These are phyloP conservation scores for Parnassius apollo DNA, from an alignment of 2,888 invertebrate species.

Conservation along the genomic window DNA sequence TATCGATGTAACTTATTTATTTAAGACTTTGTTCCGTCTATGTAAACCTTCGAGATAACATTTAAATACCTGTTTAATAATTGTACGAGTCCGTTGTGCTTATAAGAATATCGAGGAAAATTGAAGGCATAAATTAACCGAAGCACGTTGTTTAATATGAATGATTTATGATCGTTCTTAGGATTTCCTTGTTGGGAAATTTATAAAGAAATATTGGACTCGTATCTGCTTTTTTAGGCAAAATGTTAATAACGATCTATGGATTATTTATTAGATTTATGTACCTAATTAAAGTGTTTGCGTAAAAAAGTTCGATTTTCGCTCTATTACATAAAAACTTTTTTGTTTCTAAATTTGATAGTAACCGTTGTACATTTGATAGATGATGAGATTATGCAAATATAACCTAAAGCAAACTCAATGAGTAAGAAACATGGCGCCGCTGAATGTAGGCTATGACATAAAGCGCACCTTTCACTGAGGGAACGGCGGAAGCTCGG, in stretches of 20 bases:
- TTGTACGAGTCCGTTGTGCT: conserved; percentile 5
- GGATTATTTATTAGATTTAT: too few species aligned
- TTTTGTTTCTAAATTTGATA: neutral
- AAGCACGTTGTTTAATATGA: neutral
- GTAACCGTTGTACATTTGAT: neutral
- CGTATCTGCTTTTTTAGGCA: too few species aligned
- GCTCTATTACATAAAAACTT: neutral
- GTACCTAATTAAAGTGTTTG: too few species aligned
- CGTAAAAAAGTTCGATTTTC: neutral
- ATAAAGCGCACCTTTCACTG: conserved; percentile 51
- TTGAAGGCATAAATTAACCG: conserved; percentile 11
- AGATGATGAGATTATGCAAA: conserved; percentile 4
- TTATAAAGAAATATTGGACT: too few species aligned
- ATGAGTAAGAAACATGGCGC: conserved; percentile 27
- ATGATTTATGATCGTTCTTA: neutral
- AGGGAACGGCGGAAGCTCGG: conserved; percentile 68
- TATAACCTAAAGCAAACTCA: conserved; percentile 26
- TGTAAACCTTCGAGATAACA: conserved; percentile 16
- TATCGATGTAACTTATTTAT: conserved; percentile 2
- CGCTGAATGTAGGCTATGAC: conserved; percentile 36
- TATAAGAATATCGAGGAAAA: conserved; percentile 9
- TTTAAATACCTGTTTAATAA: conserved; percentile 11
- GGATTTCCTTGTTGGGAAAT: neutral
- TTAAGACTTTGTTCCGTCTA: conserved; percentile 4
- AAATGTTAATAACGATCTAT: too few species aligned